Evolutionary conservation across 2,888 invertebrate genomes (phyloP), one percentile per base, ranked within the genome.

Genomic region (Euproctis similis): DNA sequence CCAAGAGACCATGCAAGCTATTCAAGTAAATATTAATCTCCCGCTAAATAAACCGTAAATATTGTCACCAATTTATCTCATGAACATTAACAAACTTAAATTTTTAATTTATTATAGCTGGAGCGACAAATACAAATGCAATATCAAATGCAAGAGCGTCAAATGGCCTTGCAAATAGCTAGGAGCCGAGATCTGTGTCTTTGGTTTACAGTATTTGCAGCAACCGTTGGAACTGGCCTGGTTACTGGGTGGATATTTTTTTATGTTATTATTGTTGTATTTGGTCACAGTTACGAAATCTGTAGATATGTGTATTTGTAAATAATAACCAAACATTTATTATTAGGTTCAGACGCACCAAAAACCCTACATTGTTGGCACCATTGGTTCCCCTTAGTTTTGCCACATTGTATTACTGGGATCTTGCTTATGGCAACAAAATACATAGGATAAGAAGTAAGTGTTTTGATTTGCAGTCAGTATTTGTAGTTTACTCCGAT

Each of bases 51-150:
- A n/a, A n/a, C n/a, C n/a, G n/a, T n/a, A n/a, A n/a, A n/a, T n/a
- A n/a, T n/a, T n/a, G n/a, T n/a, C n/a, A n/a, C n/a, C n/a, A n/a
- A n/a, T n/a, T n/a, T n/a, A n/a, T n/a, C n/a, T n/a, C n/a, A n/a
- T n/a, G n/a, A n/a, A n/a, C 19, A n/a, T n/a, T 2, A 19, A 19
- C 2, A 19, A 12, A 10, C 16, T 11, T 6, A 26, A 14, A 20
- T 19, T 12, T 18, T 6, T 19, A 11, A 4, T 22, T 22, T 30
- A 8, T 45, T 58, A 30, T 32, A 90, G 93, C 87, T 92, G 85
- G 93, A 93, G 59, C 84, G 93, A 35, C 92, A 93, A 77, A 89
- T 94, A 42, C 92, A 93, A 59, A 87, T 94, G 86, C 91, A 90
- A 65, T 90, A 91, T 68, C 91, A 92, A 70, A 88, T 94, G 80